Conservation (phyloP, 2,113 vertebrate genomes). For the Hippoglossus stenolepis region DNA sequence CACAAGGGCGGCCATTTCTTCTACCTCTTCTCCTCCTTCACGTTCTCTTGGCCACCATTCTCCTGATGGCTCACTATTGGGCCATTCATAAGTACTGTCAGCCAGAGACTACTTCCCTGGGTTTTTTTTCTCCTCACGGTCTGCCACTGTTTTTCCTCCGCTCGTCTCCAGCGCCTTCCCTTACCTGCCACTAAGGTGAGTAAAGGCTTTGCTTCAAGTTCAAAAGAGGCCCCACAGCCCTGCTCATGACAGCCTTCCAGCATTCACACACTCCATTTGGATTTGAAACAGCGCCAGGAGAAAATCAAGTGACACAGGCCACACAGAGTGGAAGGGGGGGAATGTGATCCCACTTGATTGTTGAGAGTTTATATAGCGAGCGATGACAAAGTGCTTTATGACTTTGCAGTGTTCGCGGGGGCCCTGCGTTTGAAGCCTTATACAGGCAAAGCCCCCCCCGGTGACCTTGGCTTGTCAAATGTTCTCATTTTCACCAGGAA, state of each 20-base stretch:
- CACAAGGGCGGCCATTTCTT: constrained; percentile 70
- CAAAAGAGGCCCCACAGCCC: constrained; percentile 42
- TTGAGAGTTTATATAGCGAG: constrained; percentile 83
- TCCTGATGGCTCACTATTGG: constrained; percentile 76
- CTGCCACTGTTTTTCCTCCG: constrained; percentile 53
- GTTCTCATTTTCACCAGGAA: constrained; percentile 75
- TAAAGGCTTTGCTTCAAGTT: constrained; percentile 53
- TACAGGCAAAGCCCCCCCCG: constrained; percentile 63
- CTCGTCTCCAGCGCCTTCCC: constrained; percentile 38
- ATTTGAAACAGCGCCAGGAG: constrained; percentile 78
- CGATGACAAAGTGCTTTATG: constrained; percentile 85
- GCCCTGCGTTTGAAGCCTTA: constrained; percentile 71
- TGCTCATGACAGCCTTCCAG: constrained; percentile 54
- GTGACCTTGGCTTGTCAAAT: constrained; percentile 79
- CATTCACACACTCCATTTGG: constrained; percentile 74
- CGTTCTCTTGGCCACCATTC: constrained; percentile 64
- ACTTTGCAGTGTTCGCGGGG: constrained; percentile 71
- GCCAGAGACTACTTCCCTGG: constrained; percentile 26
- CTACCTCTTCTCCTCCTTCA: constrained; percentile 33
- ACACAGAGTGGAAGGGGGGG: constrained; percentile 65
- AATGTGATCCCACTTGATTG: constrained; percentile 81
- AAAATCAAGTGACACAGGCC: constrained; percentile 73
- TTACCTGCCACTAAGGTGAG: constrained; percentile 53
- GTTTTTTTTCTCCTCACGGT: constrained; percentile 33
- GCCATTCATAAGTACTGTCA: constrained; percentile 76